Evolutionary conservation across 2,888 invertebrate genomes (phyloP).

Genomic region (Embidobia sp.): DNA sequence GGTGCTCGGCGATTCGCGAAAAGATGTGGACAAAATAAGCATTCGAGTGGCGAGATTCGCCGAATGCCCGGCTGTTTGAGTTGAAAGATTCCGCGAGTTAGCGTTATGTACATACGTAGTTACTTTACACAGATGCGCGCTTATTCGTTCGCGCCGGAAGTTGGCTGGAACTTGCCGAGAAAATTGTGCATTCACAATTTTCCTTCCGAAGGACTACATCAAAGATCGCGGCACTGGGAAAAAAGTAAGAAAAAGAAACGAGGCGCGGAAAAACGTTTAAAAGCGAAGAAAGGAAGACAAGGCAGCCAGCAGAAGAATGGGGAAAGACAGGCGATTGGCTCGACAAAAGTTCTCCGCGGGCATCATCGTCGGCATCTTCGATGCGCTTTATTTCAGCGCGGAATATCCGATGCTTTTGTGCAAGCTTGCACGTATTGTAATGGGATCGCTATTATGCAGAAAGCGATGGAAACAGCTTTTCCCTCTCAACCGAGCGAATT

Average conservation of each 20-base stretch:
- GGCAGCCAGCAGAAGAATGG: background rate
- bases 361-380: slow-evolving; percentile 33
- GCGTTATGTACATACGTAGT: no score
- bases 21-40: no score
- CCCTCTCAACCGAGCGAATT: background rate
- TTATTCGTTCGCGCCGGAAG: no score
- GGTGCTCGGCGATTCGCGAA: no score
- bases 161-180: no score
- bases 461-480: slow-evolving; percentile 5
- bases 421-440: slow-evolving; percentile 51
- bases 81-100: no score
- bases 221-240: slow-evolving; percentile 11
- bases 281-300: background rate
- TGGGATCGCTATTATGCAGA: slow-evolving; percentile 38
- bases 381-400: slow-evolving; percentile 36
- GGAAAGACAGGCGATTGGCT: background rate
- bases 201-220: slow-evolving; percentile 13
- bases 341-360: slow-evolving; percentile 28
- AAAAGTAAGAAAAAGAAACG: background rate
- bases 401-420: slow-evolving; percentile 48
- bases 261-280: background rate
- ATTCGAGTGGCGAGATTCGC: no score
- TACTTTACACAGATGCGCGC: no score
- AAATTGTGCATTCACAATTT: no score
- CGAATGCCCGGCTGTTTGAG: no score